Base-by-base conservation (phyloP, 2,888 invertebrate species). In the Lepidochrysops patricia region DNA sequence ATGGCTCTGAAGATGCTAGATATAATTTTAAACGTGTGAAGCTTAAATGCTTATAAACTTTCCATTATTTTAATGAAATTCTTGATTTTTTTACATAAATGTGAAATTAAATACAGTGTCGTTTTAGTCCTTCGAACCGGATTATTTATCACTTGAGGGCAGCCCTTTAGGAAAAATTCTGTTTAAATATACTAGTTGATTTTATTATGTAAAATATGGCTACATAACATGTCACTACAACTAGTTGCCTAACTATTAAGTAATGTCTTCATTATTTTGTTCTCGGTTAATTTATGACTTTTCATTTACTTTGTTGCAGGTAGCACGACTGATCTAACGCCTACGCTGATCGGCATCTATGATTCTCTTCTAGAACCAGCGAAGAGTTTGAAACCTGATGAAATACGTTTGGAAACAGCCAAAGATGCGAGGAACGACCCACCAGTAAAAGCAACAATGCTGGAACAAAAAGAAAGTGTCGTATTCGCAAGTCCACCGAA, bases 331-430 rank as follows among this genome's bases (percentile, higher is more conserved):
- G 97, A 97, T 80, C 90, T 97, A 80, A 94, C 95, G 78, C 96
- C 96, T 63, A 94, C 95, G 68, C 91, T 97, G 65, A 92, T 97
- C 84, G 95, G 95, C 66, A 94, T 96, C 84, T 96, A 96, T 82
- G 97, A 97, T 89, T 94, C 94, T 66, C 90, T 96, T 68, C 90
- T 90, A 71, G 92, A 89, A 70, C 89, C 87, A 62, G 75, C 71
- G 1, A 87, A 85, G 68, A 82, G 77, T 67, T 64, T 80, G 34
- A 75, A 74, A 68, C 80, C 82, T 57, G 84, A 83, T 71, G 70
- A 74, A 4, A 72, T 65, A 32, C 68, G 73, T 54, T 70, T 84
- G 54, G 82, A 85, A 73, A 85, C 81, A 37, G 88, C 88, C 57
- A 89, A 88, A 80, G 88, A 89, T 72, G 87, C 88, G n/a, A 77